phyloP scores from a whole-genome alignment of 2,113 vertebrate genomes.

The Cinclus mexicanus region DNA sequence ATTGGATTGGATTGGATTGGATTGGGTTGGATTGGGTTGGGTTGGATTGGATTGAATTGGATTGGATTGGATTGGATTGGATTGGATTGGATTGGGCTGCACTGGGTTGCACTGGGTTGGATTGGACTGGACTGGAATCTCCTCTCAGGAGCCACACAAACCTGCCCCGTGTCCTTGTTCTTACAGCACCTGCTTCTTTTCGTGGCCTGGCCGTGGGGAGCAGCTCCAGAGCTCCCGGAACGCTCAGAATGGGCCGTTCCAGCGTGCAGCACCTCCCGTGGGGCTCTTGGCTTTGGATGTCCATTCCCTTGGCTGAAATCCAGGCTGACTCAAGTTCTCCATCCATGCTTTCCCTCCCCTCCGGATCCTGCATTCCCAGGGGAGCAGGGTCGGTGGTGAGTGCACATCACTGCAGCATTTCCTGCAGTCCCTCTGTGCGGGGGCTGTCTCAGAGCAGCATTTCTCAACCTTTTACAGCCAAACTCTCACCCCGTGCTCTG shows the following conservation, averaged over 20 bases:
- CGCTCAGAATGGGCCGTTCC: not conserved
- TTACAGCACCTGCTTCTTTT: not conserved
- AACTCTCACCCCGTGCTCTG: not conserved
- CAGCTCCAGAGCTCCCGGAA: not conserved
- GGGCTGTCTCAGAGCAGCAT: not conserved
- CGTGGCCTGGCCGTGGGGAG: not conserved
- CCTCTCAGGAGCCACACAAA: not conserved
- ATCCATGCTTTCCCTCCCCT: not conserved
- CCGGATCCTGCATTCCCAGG: not conserved
- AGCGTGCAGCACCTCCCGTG: not conserved
- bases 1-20: not conserved
- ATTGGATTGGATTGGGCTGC: rapidly evolving
- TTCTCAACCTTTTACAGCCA: not conserved
- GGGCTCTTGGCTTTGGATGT: not conserved
- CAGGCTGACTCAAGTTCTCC: not conserved
- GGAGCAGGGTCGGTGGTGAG: not conserved
- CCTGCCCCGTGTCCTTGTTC: not conserved
- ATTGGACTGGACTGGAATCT: too few relatives aligned
- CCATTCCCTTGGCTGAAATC: not conserved
- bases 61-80: not conserved
- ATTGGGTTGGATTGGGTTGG: not conserved
- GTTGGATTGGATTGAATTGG: rapidly evolving
- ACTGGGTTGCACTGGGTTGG: too few relatives aligned
- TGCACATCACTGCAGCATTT: not conserved
- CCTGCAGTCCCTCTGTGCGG: not conserved